Evolutionary conservation across 2,113 vertebrate genomes (phyloP).

Genomic region (Nothocercus julius): DNA sequence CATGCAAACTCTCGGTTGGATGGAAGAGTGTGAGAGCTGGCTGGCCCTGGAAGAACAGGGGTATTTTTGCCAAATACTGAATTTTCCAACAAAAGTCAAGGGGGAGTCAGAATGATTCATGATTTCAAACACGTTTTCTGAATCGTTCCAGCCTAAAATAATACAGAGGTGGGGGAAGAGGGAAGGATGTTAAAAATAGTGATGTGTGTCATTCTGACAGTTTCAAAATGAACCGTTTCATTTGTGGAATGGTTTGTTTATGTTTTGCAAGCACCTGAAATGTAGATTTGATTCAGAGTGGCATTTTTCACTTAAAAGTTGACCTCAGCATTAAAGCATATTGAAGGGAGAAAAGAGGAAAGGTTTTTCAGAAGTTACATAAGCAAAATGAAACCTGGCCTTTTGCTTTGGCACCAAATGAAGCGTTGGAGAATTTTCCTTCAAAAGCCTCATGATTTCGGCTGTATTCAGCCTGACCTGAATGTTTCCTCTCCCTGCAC

Average conservation of each 20-base stretch:
- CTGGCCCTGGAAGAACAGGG: not conserved
- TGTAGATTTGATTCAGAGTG: constrained; percentile 49
- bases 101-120: constrained; percentile 64
- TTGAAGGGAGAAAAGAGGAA: not conserved
- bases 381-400: not conserved
- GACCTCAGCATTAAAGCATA: not conserved
- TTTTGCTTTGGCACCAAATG: constrained; percentile 15
- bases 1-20: not conserved
- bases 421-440: not conserved
- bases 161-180: constrained; percentile 64
- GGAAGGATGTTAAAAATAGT: constrained; percentile 63
- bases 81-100: constrained; percentile 61
- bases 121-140: constrained; percentile 64
- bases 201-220: constrained; percentile 42
- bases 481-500: not conserved
- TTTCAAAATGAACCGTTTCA: constrained; percentile 62
- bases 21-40: not conserved
- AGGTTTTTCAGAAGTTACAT: not conserved
- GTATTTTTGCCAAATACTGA: constrained; percentile 20
- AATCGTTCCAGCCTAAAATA: constrained; percentile 64
- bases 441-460: not conserved
- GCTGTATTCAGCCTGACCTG: not conserved
- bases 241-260: constrained; percentile 69
- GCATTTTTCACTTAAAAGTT: constrained; percentile 26
- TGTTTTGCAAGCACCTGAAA: constrained; percentile 60